Percentiles rank a stretch among this genome's conserved stretches.
These are phyloP conservation scores for Maccullochella peelii DNA, from an alignment of 2,113 vertebrate genomes.

Conservation along the genomic window DNA sequence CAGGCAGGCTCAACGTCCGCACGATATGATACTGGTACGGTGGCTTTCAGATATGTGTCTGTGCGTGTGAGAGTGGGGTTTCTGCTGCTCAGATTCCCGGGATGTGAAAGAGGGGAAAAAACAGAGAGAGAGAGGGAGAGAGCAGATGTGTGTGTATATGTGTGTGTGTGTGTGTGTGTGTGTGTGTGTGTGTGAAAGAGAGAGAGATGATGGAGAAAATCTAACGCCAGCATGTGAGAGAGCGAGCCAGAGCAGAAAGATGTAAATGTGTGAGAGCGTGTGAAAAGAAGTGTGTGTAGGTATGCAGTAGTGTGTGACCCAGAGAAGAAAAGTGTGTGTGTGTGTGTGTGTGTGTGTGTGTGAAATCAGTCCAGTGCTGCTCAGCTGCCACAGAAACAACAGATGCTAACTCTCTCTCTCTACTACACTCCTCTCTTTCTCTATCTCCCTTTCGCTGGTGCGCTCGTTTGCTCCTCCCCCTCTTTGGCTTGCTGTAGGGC, in stretches of 20 bases:
- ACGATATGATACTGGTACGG: constrained; percentile 36
- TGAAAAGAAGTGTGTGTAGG: constrained; percentile 32
- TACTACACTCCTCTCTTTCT: constrained; percentile 54
- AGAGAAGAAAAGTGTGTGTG: constrained; percentile 3
- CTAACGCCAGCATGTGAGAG: constrained; percentile 36
- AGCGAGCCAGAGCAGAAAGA: constrained; percentile 24
- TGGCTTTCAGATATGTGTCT: constrained; percentile 43
- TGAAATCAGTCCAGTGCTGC: constrained; percentile 60
- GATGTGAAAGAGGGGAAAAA: constrained; percentile 41
- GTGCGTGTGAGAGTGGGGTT: constrained; percentile 9
- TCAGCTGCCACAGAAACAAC: constrained; percentile 74
- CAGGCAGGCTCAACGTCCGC: constrained; percentile 49
- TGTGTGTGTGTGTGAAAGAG: constrained; percentile 25
- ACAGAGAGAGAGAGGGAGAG: neutral
- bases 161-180: constrained; percentile 32
- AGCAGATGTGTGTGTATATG: constrained; percentile 8
- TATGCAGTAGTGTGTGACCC: constrained; percentile 44
- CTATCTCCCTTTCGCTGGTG: constrained; percentile 55
- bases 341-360: constrained; percentile 30
- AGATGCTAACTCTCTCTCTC: constrained; percentile 78
- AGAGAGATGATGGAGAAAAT: neutral
- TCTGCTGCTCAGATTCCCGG: constrained; percentile 44
- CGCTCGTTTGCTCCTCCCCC: constrained; percentile 71
- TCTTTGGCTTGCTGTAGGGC: constrained; percentile 72
- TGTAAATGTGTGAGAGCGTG: constrained; percentile 11